phyloP scores from a whole-genome alignment of 2,888 invertebrate genomes.

The Amiota mariae region DNA sequence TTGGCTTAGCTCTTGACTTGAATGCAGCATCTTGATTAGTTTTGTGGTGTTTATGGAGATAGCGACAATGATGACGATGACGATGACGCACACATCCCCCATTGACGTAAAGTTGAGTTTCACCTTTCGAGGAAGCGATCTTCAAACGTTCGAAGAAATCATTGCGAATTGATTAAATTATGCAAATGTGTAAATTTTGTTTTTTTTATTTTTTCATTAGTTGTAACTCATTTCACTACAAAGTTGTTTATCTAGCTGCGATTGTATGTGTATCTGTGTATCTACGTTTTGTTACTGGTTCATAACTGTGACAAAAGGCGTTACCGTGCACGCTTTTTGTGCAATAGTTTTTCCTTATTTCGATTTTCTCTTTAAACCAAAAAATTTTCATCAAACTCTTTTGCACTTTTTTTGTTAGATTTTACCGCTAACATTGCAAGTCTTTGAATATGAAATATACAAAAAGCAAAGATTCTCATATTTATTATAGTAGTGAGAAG shows the following conservation, averaged over 20 bases:
- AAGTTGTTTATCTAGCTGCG: neutral
- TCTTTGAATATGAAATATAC: conserved; percentile 1
- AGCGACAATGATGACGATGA: neutral
- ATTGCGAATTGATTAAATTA: conserved; percentile 70
- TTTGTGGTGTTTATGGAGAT: neutral
- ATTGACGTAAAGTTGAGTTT: conserved; percentile 33
- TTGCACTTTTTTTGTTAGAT: conserved; percentile 41
- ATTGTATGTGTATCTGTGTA: conserved; percentile 6
- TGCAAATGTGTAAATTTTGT: conserved; percentile 60
- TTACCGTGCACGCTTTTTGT: conserved; percentile 59
- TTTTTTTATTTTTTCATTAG: conserved; percentile 32
- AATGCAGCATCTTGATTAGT: neutral
- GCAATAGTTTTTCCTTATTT: conserved; percentile 39
- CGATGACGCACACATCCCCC: neutral
- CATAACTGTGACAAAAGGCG: conserved; percentile 64
- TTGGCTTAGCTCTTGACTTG: neutral
- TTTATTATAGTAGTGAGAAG: conserved; percentile 44
- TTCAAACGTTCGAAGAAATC: conserved; percentile 29
- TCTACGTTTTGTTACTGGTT: neutral
- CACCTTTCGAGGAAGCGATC: conserved; percentile 54
- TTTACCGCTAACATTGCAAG: conserved; percentile 36
- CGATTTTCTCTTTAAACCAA: conserved; percentile 29
- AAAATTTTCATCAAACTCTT: conserved; percentile 59
- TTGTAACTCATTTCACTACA: conserved; percentile 6
- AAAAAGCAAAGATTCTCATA: conserved; percentile 56